A percentile compares a stretch with the other conserved stretches of the same genome.
Conservation (phyloP, 2,113 vertebrate species). For the Cebus imitator region DNA sequence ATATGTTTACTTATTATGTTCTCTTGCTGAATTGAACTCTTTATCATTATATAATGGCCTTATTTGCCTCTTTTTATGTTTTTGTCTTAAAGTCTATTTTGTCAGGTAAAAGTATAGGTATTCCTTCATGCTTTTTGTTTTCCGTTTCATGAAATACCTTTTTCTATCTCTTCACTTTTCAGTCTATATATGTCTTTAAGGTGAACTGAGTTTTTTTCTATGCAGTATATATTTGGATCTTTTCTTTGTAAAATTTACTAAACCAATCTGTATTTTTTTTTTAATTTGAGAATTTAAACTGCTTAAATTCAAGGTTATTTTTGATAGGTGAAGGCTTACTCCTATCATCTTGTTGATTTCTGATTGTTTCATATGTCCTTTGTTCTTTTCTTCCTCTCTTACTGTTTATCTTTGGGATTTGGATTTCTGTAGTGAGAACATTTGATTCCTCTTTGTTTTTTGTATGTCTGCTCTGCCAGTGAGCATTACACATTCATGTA, state of each 20-base stretch:
- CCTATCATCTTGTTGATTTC: background rate
- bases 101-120: background rate
- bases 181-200: background rate
- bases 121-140: background rate
- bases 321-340: background rate
- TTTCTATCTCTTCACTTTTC: background rate
- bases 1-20: background rate
- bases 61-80: background rate
- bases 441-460: background rate
- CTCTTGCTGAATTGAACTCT: background rate
- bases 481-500: background rate
- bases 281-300: background rate
- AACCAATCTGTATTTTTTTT: background rate
- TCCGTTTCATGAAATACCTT: background rate
- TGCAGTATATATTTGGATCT: background rate
- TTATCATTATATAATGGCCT: background rate
- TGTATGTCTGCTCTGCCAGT: background rate
- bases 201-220: background rate
- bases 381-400: background rate
- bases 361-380: background rate
- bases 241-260: background rate
- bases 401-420: background rate
- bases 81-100: background rate
- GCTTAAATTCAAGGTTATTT: background rate
- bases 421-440: background rate